Evolutionary conservation across 2,888 invertebrate species (phyloP).

Genomic region (Pandemis corylana): DNA sequence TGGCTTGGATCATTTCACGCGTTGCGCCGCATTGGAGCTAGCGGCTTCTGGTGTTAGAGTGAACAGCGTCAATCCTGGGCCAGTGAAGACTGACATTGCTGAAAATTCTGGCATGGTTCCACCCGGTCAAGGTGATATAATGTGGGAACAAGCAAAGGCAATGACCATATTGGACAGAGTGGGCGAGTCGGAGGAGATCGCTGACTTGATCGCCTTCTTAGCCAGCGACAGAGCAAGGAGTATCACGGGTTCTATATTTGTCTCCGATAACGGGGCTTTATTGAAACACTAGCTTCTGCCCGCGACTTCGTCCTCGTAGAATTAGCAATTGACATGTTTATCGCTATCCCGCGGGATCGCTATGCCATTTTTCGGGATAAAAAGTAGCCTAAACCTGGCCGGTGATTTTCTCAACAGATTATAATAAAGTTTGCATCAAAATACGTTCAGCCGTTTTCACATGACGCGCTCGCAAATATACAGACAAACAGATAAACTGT

Average conservation of each 20-base stretch:
- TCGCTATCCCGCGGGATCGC: too few relatives aligned
- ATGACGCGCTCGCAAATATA: too few relatives aligned
- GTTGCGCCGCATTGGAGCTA: constrained; percentile 43
- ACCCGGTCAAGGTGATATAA: background rate
- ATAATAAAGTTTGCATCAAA: too few relatives aligned
- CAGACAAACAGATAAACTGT: too few relatives aligned
- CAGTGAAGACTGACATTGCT: constrained; percentile 44
- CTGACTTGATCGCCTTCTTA: background rate
- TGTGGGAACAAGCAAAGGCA: background rate
- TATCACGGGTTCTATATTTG: background rate
- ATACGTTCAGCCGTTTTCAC: too few relatives aligned
- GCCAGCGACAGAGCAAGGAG: constrained; percentile 4
- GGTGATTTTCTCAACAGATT: too few relatives aligned
- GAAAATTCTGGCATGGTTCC: constrained; percentile 71
- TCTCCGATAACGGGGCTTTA: background rate
- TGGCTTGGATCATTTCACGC: constrained; percentile 44
- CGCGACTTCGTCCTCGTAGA: too few relatives aligned
- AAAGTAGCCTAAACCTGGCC: too few relatives aligned
- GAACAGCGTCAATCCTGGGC: constrained; percentile 87
- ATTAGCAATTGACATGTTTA: too few relatives aligned
- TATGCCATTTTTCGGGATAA: too few relatives aligned
- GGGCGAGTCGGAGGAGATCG: constrained; percentile 3
- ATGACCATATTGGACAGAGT: background rate
- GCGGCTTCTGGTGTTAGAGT: constrained; percentile 43
- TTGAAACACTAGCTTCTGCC: background rate